These are phyloP conservation scores for Bombus superbus DNA, from an alignment of 1,140 invertebrate species.

Conservation along the genomic window DNA sequence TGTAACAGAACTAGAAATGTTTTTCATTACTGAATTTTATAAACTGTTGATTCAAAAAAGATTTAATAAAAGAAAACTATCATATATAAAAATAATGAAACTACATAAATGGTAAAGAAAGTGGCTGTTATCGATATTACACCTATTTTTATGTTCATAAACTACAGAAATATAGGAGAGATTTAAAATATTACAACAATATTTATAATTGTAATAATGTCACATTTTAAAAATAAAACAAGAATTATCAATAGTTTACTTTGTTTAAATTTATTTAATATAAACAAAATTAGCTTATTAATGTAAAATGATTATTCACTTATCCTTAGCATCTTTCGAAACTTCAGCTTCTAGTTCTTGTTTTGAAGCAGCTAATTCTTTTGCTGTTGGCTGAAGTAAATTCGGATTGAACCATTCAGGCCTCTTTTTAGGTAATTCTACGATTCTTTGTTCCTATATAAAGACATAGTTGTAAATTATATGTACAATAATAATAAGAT, in stretches of 20 bases:
- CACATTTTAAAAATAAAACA: conserved; percentile 1
- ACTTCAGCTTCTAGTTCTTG: conserved; percentile 85
- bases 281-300: background rate
- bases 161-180: background rate
- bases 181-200: background rate
- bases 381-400: conserved; percentile 89
- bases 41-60: conserved; percentile 21
- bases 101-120: conserved; percentile 1
- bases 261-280: background rate
- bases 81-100: background rate
- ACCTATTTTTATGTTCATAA: conserved; percentile 55
- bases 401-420: conserved; percentile 92
- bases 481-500: conserved; percentile 6
- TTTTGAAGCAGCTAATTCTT: conserved; percentile 85
- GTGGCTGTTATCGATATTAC: conserved; percentile 4
- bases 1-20: background rate
- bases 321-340: conserved; percentile 2
- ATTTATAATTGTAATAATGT: background rate
- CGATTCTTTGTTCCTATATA: conserved; percentile 85
- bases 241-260: conserved; percentile 5
- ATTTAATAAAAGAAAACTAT: conserved; percentile 11
- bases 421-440: conserved; percentile 89
- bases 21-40: conserved; percentile 33
- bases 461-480: conserved; percentile 35
- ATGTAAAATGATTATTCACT: conserved; percentile 14